These are phyloP conservation scores for Drosophila lacertosa DNA, from an alignment of 1,140 invertebrate genomes.

Conservation along the genomic window DNA sequence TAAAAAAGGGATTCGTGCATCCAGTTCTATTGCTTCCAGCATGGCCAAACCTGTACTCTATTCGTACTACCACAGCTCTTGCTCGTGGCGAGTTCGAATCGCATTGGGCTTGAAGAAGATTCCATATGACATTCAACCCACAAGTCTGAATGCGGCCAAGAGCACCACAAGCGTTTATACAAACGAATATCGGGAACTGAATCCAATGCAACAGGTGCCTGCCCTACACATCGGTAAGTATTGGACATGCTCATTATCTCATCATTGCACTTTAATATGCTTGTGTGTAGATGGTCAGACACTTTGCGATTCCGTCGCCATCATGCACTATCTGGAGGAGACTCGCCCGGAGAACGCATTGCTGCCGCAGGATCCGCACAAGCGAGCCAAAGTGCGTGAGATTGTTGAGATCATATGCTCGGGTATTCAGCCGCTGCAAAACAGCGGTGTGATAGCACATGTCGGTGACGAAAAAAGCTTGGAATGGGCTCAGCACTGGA, in stretches of 20 bases:
- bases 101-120: slow-evolving; percentile 97
- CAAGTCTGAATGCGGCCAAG: slow-evolving; percentile 90
- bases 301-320: slow-evolving; percentile 95
- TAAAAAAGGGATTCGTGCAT: background rate
- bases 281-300: slow-evolving; percentile 88
- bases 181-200: slow-evolving; percentile 92
- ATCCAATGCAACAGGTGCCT: slow-evolving; percentile 97
- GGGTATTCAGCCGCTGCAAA: slow-evolving; percentile 98
- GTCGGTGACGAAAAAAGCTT: slow-evolving; percentile 92
- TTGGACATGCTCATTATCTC: background rate
- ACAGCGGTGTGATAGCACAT: slow-evolving; percentile 92
- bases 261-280: background rate
- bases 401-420: slow-evolving; percentile 91
- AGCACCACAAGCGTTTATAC: slow-evolving; percentile 90
- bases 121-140: slow-evolving; percentile 95
- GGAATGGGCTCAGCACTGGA: slow-evolving; percentile 96
- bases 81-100: slow-evolving; percentile 94
- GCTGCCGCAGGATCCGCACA: slow-evolving; percentile 92
- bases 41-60: slow-evolving; percentile 90
- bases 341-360: slow-evolving; percentile 91
- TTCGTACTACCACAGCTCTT: slow-evolving; percentile 95
- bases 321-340: slow-evolving; percentile 98
- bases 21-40: background rate
- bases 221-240: slow-evolving; percentile 90
- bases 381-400: slow-evolving; percentile 91